Base-by-base conservation (phyloP, 2,888 invertebrate species). In the Archips crataeganus region DNA sequence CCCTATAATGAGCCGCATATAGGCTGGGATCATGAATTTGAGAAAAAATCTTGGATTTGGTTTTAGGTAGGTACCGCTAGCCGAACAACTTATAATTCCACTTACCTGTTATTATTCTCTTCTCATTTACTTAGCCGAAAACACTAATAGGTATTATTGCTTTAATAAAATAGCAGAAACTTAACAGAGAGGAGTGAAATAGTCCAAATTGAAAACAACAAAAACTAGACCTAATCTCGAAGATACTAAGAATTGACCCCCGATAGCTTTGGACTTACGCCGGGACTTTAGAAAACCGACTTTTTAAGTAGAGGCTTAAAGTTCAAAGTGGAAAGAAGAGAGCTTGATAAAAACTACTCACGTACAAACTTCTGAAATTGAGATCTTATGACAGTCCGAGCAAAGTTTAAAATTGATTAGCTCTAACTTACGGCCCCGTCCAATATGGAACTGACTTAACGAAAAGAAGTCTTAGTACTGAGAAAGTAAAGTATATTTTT, bases 361-460 rank as follows among this genome's bases (percentile, higher is more conserved):
- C 72, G 62, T 67, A 1, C 8, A 62, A 72, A 72, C 63, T 68
- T 15, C n/a, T 39, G 57, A 47, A 73, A 68, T 59, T 63, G 32
- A 64, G 73, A 73, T 69, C 73, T 49, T 73, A 60, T 73, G 68
- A 49, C 57, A 59, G 63, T 59, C 57, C 59, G 15, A 36, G 59
- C 68, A 69, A 69, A 73, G 73, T 73, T 69, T 69, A 69, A 73
- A 73, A 59, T 69, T 69, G 68, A 73, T 68, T 68, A 68, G 8
- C 57, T 1, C 34, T 65, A 57, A 69, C 59, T 73, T 23, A 47
- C 45, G 45, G 39, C 68, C 6, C 2, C 6, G n/a, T 60, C 39
- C 8, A 39, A 36, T 8, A 36, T 3, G 3, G 39, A 59, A 4
- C 13, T 36, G 15, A 11, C 49, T 32, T 15, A 51, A 60, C 49